Conservation (phyloP, 1,140 invertebrate genomes). For the Carcinoscorpius rotundicauda region DNA sequence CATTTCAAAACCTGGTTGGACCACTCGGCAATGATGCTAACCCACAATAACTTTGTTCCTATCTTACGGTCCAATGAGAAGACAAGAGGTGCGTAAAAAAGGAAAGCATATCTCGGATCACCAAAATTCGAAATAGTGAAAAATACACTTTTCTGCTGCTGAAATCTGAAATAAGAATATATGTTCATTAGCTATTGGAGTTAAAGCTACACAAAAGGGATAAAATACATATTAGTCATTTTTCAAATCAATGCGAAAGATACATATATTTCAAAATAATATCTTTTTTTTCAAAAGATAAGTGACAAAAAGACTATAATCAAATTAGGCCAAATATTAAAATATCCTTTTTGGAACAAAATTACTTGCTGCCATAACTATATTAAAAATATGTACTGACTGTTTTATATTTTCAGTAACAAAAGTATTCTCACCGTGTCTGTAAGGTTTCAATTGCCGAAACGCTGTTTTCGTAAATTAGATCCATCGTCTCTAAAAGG, state of each 20-base stretch:
- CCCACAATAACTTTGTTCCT: slow-evolving; percentile 34
- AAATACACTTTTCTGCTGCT: slow-evolving; percentile 33
- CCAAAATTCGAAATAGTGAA: slow-evolving; percentile 35
- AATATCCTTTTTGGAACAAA: too few species aligned
- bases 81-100: slow-evolving; percentile 37
- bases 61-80: slow-evolving; percentile 33
- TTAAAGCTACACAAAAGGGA: too few species aligned
- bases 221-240: too few species aligned
- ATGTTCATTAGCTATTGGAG: background rate
- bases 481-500: slow-evolving; percentile 20
- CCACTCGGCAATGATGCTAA: slow-evolving; percentile 39
- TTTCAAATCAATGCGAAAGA: too few species aligned
- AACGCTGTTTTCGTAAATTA: slow-evolving; percentile 24
- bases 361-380: too few species aligned
- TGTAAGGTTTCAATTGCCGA: slow-evolving; percentile 21
- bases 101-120: slow-evolving; percentile 40
- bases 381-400: too few species aligned
- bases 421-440: slow-evolving; percentile 15
- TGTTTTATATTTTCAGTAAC: too few species aligned
- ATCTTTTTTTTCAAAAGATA: too few species aligned
- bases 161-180: slow-evolving; percentile 26
- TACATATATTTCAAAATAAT: too few species aligned
- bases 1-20: slow-evolving; percentile 41
- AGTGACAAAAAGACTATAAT: too few species aligned
- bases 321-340: too few species aligned